Evolutionary conservation across 1,140 invertebrate genomes (phyloP), one percentile per base, ranked within the genome.

Genomic region (Drosophila guanche): DNA sequence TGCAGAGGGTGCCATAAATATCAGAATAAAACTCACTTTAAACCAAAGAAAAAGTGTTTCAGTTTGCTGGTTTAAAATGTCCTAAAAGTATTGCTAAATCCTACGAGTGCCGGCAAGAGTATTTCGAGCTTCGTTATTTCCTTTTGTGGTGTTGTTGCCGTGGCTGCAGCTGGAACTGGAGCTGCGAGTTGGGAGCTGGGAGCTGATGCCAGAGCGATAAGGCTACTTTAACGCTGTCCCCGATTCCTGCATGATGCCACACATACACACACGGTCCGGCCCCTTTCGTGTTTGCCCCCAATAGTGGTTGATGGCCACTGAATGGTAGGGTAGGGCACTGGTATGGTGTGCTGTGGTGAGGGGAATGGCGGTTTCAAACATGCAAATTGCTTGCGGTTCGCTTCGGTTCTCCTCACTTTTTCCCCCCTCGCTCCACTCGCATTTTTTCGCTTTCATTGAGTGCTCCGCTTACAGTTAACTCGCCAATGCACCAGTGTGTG

Each of bases 321-420:
- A 12, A 25, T 22, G 52, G 55, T 25, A 22, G 47, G 45, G 25
- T 25, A 5, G 55, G 37, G 54, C 27, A 41, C 14, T 47, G 46
- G 61, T 52, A 51, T 70, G 50, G 73, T 22, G 53, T 45, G 75
- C 57, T 75, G 65, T 50, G n/a, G 27, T 53, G 62, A 33, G 29
- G 12, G 62, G 48, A 56, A 80, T 86, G 81, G 65, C 75, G 75
- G 78, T 81, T 86, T 88, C 83, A 88, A 88, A 88, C 83, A 88
- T 88, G 83, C 83, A 88, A 88, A 88, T 88, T 88, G 83, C 83
- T 88, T 88, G 83, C 71, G 83, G 83, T 83, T 88, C 75, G 79
- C 78, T 89, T 76, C 81, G 81, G 81, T 86, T 85, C 58, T 47
- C 55, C 54, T 43, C 54, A 3, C 33, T 7, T 7, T 20, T 16